These are phyloP conservation scores for Polypterus bichir DNA, from an alignment of 2,113 vertebrate species.

Conservation along the genomic window DNA sequence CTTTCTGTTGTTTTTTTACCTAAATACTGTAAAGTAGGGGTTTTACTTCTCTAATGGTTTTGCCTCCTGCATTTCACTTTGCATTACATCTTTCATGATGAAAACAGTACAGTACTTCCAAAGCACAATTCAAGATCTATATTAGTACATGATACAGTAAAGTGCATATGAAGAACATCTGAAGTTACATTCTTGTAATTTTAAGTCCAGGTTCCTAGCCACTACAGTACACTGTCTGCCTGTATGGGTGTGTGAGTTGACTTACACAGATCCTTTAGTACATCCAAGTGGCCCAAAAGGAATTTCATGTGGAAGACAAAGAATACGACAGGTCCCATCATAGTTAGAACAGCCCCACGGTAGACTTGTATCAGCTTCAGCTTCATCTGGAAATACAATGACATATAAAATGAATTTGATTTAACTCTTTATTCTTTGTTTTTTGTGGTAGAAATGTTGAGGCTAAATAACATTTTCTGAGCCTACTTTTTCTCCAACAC, in stretches of 20 bases:
- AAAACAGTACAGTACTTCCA: too few relatives aligned
- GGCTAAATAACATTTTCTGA: neutral
- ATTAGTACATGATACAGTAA: too few relatives aligned
- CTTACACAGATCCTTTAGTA: conserved; percentile 29
- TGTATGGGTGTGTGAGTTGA: neutral
- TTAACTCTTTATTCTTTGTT: neutral
- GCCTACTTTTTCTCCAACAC: neutral
- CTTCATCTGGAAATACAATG: conserved; percentile 15
- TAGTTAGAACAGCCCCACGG: conserved; percentile 31
- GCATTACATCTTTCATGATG: too few relatives aligned
- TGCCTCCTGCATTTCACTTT: too few relatives aligned
- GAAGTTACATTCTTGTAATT: too few relatives aligned
- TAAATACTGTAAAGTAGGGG: too few relatives aligned
- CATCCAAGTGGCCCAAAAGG: conserved; percentile 28
- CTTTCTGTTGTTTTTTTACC: too few relatives aligned
- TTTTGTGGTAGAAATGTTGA: neutral
- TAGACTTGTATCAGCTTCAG: conserved; percentile 3
- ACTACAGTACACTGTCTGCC: too few relatives aligned
- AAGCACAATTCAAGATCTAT: too few relatives aligned
- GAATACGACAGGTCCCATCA: conserved; percentile 24
- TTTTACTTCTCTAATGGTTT: too few relatives aligned
- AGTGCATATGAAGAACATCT: too few relatives aligned
- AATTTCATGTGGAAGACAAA: conserved; percentile 27
- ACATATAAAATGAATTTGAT: neutral
- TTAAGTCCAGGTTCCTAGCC: too few relatives aligned